Percentiles rank a stretch among this genome's conserved stretches.
Conservation (phyloP, 2,113 vertebrate genomes). For the Callorhinus ursinus region DNA sequence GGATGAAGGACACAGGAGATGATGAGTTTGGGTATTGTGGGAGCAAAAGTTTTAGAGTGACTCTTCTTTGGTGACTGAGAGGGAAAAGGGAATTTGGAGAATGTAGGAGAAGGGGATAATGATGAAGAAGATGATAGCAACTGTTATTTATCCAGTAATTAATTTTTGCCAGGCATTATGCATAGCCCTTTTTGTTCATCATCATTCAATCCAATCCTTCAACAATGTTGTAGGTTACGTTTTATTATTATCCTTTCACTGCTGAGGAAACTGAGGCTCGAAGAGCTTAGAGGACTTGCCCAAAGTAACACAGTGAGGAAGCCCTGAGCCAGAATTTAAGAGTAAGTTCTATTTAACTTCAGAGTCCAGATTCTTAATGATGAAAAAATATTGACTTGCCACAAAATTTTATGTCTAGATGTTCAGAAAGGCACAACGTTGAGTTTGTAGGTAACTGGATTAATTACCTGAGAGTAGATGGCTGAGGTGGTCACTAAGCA, state of each 20-base stretch:
- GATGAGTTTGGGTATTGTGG: background rate
- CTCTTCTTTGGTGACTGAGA: background rate
- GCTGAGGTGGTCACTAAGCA: background rate
- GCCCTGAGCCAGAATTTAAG: background rate
- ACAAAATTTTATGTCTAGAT: background rate
- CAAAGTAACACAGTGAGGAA: background rate
- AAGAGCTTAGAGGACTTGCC: background rate
- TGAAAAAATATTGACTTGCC: background rate
- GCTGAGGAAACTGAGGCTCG: background rate
- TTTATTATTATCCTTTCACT: background rate
- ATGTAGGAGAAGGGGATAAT: background rate
- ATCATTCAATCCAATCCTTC: background rate
- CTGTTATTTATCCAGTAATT: background rate
- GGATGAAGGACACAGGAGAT: background rate
- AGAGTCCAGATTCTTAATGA: background rate
- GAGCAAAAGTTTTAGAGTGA: background rate
- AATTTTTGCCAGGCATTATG: background rate
- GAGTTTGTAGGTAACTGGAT: background rate
- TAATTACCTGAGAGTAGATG: too few species aligned
- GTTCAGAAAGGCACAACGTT: background rate
- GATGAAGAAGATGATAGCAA: background rate
- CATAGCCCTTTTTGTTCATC: background rate
- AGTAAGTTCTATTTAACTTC: slow-evolving; percentile 1
- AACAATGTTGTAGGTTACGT: background rate
- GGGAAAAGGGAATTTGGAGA: background rate